Percentiles rank a stretch among this genome's conserved stretches.
These are phyloP conservation scores for Drepana arcuata DNA, from an alignment of 1,140 invertebrate species.

Conservation along the genomic window DNA sequence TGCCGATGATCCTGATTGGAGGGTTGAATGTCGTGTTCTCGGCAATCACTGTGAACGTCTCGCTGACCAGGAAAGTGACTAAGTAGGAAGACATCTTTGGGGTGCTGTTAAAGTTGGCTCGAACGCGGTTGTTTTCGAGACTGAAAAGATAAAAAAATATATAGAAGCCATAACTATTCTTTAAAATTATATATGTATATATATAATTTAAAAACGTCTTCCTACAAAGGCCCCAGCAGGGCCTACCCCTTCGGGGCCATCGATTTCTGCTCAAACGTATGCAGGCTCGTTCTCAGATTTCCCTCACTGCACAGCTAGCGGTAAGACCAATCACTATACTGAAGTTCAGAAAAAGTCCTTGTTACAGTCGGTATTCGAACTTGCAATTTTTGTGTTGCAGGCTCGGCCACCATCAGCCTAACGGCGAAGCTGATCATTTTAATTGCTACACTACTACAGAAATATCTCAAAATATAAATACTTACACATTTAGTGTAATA, in stretches of 20 bases:
- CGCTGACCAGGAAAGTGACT: slow-evolving; percentile 79
- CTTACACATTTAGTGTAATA: slow-evolving; percentile 26
- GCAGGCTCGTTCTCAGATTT: too few relatives aligned
- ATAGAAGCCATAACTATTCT: slow-evolving; percentile 1
- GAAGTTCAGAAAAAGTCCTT: too few relatives aligned
- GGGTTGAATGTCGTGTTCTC: slow-evolving; percentile 35
- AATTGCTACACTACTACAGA: too few relatives aligned
- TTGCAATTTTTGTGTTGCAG: too few relatives aligned
- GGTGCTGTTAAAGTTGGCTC: slow-evolving; percentile 56
- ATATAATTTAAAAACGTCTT: slow-evolving; percentile 3
- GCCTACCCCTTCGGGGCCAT: too few relatives aligned
- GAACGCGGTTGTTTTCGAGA: slow-evolving; percentile 12
- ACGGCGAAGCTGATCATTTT: too few relatives aligned
- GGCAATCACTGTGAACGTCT: slow-evolving; percentile 47
- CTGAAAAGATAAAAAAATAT: slow-evolving; percentile 8
- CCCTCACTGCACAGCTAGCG: too few relatives aligned
- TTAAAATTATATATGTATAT: not conserved
- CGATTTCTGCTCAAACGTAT: too few relatives aligned
- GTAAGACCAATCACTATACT: too few relatives aligned
- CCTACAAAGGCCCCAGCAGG: too few relatives aligned
- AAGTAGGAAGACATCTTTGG: slow-evolving; percentile 89
- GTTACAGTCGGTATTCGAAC: too few relatives aligned
- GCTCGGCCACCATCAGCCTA: too few relatives aligned
- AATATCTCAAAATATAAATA: slow-evolving; percentile 7
- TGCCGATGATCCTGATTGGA: slow-evolving; percentile 55